Base-by-base conservation (phyloP, 2,888 invertebrate species). In the Pristionchus fissidentatus region DNA sequence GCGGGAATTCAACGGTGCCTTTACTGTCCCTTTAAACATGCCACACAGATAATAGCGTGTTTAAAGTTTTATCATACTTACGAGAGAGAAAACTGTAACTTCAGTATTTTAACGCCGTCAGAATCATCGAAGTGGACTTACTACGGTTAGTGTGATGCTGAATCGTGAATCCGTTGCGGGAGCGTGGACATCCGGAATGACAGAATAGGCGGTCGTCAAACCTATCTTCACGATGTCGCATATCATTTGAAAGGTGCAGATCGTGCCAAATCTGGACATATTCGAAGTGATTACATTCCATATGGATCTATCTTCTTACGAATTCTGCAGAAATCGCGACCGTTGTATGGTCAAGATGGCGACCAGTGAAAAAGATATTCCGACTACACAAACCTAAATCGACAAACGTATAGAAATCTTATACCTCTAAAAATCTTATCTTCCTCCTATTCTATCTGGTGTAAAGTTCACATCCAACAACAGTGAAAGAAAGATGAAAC, bases 161-260 rank as follows among this genome's bases (percentile, higher is more conserved):
- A 22, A 35, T 1, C 8, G 26, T 2, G 62, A 66, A 4, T 32
- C 35, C 8, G 29, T 35, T 22, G 62, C 22, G 8, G 62, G 62
- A 1, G 62, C 62, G 22, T 35, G 22, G 7, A 38, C 38, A 3
- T 35, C 62, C 22, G 62, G 62, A 22, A 66, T 66, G 22, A 66
- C 35, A 38, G 29, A n/a, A 29, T 38, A 66, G 3, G 29, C 29
- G 7, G 62, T 66, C 22, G 35, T 66, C 62, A 66, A 19, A 0
- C 35, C 22, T 0, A 66, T n/a, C 22, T 66, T 66, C 38, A 1
- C 62, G 1, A 66, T 66, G 3, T 66, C 62, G 22, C 62, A 66
- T 22, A 26, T 38, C 62, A 66, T 66, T 66, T 66, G 62, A 19
- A 66, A 66, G 38, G 38, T 66, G 62, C 62, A 66, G 35, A 66